Evolutionary conservation across 1,140 invertebrate genomes (phyloP).

Genomic region (Gryllus bimaculatus): DNA sequence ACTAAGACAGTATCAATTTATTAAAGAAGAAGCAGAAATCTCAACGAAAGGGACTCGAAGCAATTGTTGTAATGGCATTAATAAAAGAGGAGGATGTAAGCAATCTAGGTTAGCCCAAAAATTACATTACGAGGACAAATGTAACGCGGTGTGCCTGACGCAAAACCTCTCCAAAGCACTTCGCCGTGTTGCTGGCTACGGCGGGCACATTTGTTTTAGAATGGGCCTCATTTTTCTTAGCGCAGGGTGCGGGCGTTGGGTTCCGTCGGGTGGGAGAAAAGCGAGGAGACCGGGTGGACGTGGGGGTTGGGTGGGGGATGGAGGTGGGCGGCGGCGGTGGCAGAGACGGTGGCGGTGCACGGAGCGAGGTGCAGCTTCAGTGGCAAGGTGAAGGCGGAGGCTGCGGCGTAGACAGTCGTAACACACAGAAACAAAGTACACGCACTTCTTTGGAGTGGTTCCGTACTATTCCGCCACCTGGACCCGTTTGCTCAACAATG

Average conservation of each 20-base stretch:
- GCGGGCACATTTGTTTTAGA: neutral
- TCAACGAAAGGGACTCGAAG: neutral
- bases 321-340: too few relatives aligned
- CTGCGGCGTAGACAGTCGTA: neutral
- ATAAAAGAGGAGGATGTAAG: neutral
- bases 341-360: neutral
- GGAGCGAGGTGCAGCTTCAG: neutral
- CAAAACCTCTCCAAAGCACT: neutral
- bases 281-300: too few relatives aligned
- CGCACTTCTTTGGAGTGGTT: too few relatives aligned
- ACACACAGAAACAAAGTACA: too few relatives aligned
- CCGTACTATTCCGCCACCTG: too few relatives aligned
- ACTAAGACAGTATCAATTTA: too few relatives aligned
- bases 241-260: too few relatives aligned
- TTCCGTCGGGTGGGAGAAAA: too few relatives aligned
- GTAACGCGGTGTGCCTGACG: neutral
- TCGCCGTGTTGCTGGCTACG: neutral
- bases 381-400: neutral
- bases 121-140: neutral
- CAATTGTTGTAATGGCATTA: slow-evolving; percentile 20
- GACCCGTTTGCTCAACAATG: too few relatives aligned
- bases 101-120: neutral
- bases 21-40: too few relatives aligned
- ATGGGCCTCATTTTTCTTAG: neutral
- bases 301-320: too few relatives aligned